Evolutionary conservation across 2,888 invertebrate genomes (phyloP).

Genomic region (Saturnia pavonia): DNA sequence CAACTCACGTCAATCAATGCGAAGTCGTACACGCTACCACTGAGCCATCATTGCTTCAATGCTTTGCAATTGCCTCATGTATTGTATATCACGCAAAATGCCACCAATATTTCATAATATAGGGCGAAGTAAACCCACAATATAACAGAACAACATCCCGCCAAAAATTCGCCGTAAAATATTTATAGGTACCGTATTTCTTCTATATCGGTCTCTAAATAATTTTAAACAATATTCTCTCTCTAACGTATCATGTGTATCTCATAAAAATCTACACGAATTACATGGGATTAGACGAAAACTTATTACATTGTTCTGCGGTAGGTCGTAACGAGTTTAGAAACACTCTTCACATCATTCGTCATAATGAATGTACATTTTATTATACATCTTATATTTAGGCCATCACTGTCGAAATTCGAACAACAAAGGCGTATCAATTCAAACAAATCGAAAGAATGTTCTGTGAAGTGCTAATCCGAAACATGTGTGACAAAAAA

Average conservation of each 20-base stretch:
- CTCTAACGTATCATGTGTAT: conserved; percentile 45
- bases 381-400: conserved; percentile 34
- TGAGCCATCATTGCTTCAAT: too few species aligned
- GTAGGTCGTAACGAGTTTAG: conserved; percentile 63
- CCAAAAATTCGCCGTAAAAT: neutral
- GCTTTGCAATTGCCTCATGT: too few species aligned
- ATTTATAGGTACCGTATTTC: neutral
- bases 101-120: too few species aligned
- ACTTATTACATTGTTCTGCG: conserved; percentile 69
- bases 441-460: conserved; percentile 55
- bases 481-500: conserved; percentile 75
- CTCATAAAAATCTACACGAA: conserved; percentile 66
- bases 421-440: conserved; percentile 32
- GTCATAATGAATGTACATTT: conserved; percentile 33
- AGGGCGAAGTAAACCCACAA: too few species aligned
- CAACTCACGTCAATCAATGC: too few species aligned
- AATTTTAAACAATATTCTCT: neutral
- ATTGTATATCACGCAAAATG: too few species aligned
- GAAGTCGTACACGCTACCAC: too few species aligned
- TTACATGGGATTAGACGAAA: conserved; percentile 68
- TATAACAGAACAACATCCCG: too few species aligned
- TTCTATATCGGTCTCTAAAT: neutral
- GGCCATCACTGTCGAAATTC: conserved; percentile 36
- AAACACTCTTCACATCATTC: conserved; percentile 31
- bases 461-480: conserved; percentile 79